Evolutionary conservation across 2,113 vertebrate species (phyloP).

Genomic region (Naja naja): DNA sequence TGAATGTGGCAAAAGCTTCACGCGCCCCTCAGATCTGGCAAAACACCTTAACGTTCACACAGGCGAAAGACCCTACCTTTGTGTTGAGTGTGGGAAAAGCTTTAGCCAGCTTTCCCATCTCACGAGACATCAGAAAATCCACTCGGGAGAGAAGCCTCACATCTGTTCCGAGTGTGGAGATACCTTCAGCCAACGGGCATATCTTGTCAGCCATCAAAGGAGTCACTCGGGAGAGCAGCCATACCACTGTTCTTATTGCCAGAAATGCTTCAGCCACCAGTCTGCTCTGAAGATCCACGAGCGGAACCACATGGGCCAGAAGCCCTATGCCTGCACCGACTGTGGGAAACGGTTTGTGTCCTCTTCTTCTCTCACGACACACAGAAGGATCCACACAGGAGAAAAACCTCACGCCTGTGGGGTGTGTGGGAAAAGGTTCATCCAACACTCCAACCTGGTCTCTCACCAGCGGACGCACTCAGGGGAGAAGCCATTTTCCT

Average conservation of each 20-base stretch:
- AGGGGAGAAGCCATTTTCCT: neutral
- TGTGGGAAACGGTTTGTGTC: conserved; percentile 54
- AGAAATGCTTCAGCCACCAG: conserved; percentile 35
- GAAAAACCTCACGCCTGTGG: conserved; percentile 43
- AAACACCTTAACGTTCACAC: conserved; percentile 24
- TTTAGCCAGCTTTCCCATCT: conserved; percentile 28
- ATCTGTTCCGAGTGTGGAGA: conserved; percentile 52
- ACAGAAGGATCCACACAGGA: conserved; percentile 27
- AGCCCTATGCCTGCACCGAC: conserved; percentile 53
- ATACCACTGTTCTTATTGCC: conserved; percentile 58
- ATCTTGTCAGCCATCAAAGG: conserved; percentile 27
- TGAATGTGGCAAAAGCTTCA: conserved; percentile 31
- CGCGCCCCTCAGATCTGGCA: conserved; percentile 21
- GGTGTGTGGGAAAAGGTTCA: conserved; percentile 62
- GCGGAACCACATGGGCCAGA: conserved; percentile 75
- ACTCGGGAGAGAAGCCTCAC: conserved; percentile 32
- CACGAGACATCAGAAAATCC: conserved; percentile 29
- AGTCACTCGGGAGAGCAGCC: conserved; percentile 68
- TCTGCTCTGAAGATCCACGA: conserved; percentile 65
- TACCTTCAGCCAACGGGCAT: conserved; percentile 20
- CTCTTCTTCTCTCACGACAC: conserved; percentile 25
- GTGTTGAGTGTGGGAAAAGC: conserved; percentile 22
- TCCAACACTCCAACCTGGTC: conserved; percentile 59
- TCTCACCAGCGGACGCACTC: conserved; percentile 60
- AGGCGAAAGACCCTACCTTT: conserved; percentile 17